Conservation (phyloP, 2,888 invertebrate species). For the Ernsta delagoae region DNA sequence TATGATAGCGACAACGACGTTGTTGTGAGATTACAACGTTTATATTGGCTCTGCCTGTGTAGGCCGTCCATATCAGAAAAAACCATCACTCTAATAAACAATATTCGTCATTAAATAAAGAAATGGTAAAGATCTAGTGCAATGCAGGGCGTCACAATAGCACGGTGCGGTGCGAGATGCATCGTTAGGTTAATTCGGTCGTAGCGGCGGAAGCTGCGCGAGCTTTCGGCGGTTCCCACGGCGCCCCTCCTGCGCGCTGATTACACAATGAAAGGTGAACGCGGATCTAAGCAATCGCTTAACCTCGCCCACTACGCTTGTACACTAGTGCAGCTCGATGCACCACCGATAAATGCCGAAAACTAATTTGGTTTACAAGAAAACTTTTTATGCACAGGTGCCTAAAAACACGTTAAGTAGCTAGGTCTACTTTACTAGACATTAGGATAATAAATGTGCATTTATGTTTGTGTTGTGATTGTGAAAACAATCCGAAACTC, state of each 20-base stretch:
- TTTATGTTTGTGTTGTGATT: too few species aligned
- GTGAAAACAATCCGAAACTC: too few species aligned
- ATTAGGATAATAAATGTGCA: too few species aligned
- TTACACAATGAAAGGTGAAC: slow-evolving; percentile 85
- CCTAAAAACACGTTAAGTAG: too few species aligned
- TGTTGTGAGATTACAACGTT: too few species aligned
- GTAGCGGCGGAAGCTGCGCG: slow-evolving; percentile 79
- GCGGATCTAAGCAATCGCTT: slow-evolving; percentile 85
- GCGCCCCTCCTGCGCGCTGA: slow-evolving; percentile 58
- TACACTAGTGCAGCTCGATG: slow-evolving; percentile 51
- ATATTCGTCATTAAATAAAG: background rate
- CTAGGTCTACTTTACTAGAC: too few species aligned
- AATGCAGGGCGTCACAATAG: background rate
- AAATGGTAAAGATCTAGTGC: background rate
- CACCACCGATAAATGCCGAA: slow-evolving; percentile 47
- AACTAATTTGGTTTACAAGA: background rate
- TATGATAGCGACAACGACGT: too few species aligned
- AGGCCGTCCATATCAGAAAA: too few species aligned
- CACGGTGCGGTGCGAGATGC: slow-evolving; percentile 43
- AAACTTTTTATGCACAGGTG: background rate
- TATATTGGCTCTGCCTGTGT: too few species aligned
- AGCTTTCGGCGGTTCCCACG: slow-evolving; percentile 85
- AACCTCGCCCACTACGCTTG: slow-evolving; percentile 81
- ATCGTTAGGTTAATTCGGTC: slow-evolving; percentile 75
- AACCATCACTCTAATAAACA: background rate